A percentile compares a stretch with the other conserved stretches of the same genome.
These are phyloP conservation scores for Gavialis gangeticus DNA, from an alignment of 2,113 vertebrate genomes.

Conservation along the genomic window DNA sequence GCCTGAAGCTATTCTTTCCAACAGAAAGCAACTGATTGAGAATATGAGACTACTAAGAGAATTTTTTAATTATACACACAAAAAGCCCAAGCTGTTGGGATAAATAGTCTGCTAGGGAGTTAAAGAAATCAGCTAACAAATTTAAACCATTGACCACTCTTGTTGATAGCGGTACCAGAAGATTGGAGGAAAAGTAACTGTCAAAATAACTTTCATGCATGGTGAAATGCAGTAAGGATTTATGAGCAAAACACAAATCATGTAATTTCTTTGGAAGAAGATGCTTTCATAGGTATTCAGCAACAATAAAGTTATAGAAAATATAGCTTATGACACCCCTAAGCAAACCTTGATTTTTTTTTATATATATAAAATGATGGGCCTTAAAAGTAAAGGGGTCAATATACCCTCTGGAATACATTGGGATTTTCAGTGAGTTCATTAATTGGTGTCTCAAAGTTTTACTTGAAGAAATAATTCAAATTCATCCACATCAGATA, in stretches of 20 bases:
- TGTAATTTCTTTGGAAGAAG: background rate
- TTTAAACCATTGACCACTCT: slow-evolving; percentile 25
- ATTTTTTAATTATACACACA: background rate
- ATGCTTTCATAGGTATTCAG: slow-evolving; percentile 23
- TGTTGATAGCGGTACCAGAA: slow-evolving; percentile 1
- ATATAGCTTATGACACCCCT: background rate
- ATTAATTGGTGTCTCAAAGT: slow-evolving; percentile 37
- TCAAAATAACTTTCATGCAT: slow-evolving; percentile 34
- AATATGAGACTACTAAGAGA: background rate
- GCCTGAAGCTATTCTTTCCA: slow-evolving; percentile 7
- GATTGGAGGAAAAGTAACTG: background rate
- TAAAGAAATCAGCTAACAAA: slow-evolving; percentile 36
- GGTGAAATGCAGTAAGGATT: slow-evolving; percentile 31
- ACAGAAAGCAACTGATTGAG: background rate
- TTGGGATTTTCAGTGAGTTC: slow-evolving; percentile 41
- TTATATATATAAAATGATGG: slow-evolving; percentile 66
- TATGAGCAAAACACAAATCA: slow-evolving; percentile 34
- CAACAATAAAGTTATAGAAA: background rate
- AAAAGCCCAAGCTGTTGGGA: background rate
- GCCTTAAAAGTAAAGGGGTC: slow-evolving; percentile 46
- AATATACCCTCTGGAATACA: slow-evolving; percentile 14
- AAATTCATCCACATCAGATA: background rate
- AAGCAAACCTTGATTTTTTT: slow-evolving; percentile 17
- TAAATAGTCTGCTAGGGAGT: slow-evolving; percentile 31
- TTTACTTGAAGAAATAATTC: slow-evolving; percentile 19